Base-by-base conservation (phyloP, 2,113 vertebrate genomes). In the Scartelaos histophorus region DNA sequence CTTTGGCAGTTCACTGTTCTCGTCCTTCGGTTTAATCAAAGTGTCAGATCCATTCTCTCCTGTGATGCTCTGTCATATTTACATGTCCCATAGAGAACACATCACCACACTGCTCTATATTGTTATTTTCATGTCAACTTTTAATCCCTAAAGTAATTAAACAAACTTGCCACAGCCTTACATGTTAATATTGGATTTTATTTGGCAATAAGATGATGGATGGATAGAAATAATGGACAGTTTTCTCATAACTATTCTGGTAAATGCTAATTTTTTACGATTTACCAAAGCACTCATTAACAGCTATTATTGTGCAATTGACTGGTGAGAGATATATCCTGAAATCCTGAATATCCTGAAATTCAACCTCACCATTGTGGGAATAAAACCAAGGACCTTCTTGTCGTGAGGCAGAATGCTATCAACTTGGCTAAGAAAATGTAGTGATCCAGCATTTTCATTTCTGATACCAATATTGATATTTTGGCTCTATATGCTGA, bases 11-110 rank as follows among this genome's bases (percentile, higher is more conserved):
- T 60, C 71, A 64, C 84, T 89, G 76, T 81, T 82, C 90, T 87
- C 24, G 54, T 81, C 73, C 70, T 54, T 43, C 62, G 79, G 85
- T 90, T 93, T 89, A 85, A 93, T 94, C 87, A 84, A 81, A 57
- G 54, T 89, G 82, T 90, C 91, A 87, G 78, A 58, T 89, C 85
- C 79, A 76, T 80, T 84, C 71, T 81, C 51, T 64, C 70, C 70
- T 84, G 75, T 56, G 66, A 83, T 85, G 73, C 17, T 58, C 76
- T 67, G 70, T 87, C 73, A 71, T 87, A 89, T 91, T 90, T 91
- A 85, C 82, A 88, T 87, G 78, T 77, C 24, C 38, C 79, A 78
- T 15, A 34, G 24, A 34, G 58, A 29, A 34, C 24, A 25, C 58
- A 61, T 61, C 25, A 5, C 25, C 58, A 19, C 15, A 6, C 5